phyloP scores from a whole-genome alignment of 2,888 invertebrate species.

The Capitulum mitella region DNA sequence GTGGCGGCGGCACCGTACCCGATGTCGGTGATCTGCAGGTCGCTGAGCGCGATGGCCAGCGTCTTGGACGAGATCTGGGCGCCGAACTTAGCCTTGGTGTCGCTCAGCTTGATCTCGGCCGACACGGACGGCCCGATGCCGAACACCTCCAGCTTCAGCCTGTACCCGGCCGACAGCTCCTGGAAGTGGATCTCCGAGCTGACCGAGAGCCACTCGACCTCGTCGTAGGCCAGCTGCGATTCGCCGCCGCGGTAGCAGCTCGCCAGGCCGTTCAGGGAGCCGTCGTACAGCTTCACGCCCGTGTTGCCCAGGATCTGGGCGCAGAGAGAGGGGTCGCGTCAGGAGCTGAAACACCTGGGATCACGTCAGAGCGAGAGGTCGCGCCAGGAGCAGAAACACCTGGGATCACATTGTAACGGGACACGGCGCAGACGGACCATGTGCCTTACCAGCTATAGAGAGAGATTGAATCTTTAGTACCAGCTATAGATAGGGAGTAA shows the following conservation, averaged over 20 bases:
- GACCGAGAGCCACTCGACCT: neutral
- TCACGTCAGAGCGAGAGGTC: no score
- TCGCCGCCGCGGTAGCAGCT: neutral
- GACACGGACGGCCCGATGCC: neutral
- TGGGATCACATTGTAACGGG: no score
- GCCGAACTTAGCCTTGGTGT: neutral
- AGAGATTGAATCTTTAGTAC: no score
- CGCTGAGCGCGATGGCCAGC: neutral
- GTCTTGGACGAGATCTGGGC: conserved; percentile 1
- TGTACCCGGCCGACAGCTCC: neutral
- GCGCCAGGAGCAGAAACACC: no score
- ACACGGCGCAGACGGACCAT: no score
- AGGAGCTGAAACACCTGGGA: no score
- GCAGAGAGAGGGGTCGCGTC: neutral
- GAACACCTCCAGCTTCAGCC: neutral
- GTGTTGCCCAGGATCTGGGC: neutral
- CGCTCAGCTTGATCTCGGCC: neutral
- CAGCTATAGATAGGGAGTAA: no score
- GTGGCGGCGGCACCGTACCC: no score
- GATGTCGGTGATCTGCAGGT: neutral
- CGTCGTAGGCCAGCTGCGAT: neutral
- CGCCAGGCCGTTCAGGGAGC: neutral
- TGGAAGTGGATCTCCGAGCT: neutral
- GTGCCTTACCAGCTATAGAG: no score
- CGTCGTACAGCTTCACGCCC: neutral